A percentile compares a stretch with the other conserved stretches of the same genome.
Conservation (phyloP, 2,797 vertebrate species). For the Oreortyx pictus region DNA sequence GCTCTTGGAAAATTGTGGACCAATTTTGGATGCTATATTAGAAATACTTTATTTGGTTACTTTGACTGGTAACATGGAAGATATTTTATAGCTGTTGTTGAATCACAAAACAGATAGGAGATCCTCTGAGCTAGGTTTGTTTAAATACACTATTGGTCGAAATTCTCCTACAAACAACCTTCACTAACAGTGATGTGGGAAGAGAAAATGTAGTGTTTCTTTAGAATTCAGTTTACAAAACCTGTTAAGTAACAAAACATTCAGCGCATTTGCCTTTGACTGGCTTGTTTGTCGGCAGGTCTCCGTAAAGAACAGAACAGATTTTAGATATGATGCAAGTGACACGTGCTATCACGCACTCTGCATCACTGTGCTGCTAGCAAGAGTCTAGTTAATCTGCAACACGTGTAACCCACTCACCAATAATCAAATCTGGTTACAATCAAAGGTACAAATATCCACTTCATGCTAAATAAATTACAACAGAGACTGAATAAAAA, state of each 20-base stretch:
- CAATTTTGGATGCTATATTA: neutral
- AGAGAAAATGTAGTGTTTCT: neutral
- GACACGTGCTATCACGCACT: rapidly evolving
- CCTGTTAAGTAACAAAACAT: neutral
- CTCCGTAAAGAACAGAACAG: neutral
- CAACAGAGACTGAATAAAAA: neutral
- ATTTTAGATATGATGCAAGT: neutral
- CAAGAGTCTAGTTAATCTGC: neutral
- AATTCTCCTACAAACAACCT: neutral
- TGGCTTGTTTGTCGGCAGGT: neutral
- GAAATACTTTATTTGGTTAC: neutral
- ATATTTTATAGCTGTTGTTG: neutral
- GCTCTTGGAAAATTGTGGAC: neutral
- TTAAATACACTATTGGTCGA: neutral
- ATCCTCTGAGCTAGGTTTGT: neutral
- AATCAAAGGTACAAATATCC: neutral
- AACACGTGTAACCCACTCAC: neutral
- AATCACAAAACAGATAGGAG: neutral
- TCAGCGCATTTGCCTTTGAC: neutral
- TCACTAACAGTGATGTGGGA: neutral
- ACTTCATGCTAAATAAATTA: neutral
- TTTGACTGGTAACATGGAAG: neutral
- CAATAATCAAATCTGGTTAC: neutral
- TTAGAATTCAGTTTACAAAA: neutral
- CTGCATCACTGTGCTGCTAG: neutral